Evolutionary conservation across 2,888 invertebrate species (phyloP).

Genomic region (Thereva unica): DNA sequence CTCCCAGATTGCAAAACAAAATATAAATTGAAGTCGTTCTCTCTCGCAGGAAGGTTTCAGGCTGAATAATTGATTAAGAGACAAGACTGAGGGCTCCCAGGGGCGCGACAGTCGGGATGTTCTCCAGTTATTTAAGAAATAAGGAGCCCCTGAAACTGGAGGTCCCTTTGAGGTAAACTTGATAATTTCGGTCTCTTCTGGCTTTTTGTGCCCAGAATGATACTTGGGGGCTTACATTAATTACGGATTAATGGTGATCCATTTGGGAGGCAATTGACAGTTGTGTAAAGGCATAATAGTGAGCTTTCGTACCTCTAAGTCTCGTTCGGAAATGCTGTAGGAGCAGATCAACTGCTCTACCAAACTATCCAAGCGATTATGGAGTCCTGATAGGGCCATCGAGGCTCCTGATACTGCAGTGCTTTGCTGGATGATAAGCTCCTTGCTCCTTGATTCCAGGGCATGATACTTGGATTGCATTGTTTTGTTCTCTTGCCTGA

Average conservation of each 20-base stretch:
- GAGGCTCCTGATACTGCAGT: slow-evolving; percentile 72
- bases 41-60: no score
- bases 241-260: background rate
- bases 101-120: no score
- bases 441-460: slow-evolving; percentile 66
- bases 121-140: no score
- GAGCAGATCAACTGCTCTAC: slow-evolving; percentile 73
- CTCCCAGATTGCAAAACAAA: slow-evolving; percentile 10
- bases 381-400: slow-evolving; percentile 70
- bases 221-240: no score
- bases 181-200: no score
- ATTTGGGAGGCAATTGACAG: background rate
- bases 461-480: slow-evolving; percentile 68
- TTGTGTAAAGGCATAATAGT: background rate
- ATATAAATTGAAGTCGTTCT: background rate
- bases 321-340: slow-evolving; percentile 75
- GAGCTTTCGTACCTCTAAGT: slow-evolving; percentile 65
- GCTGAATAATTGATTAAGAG: no score
- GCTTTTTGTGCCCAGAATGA: no score
- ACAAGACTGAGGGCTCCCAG: no score
- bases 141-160: no score
- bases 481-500: slow-evolving; percentile 68
- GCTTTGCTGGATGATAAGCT: slow-evolving; percentile 69
- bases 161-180: no score
- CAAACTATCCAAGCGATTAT: slow-evolving; percentile 70